These are phyloP conservation scores for Capitulum mitella DNA, from an alignment of 2,888 invertebrate genomes.

Conservation along the genomic window DNA sequence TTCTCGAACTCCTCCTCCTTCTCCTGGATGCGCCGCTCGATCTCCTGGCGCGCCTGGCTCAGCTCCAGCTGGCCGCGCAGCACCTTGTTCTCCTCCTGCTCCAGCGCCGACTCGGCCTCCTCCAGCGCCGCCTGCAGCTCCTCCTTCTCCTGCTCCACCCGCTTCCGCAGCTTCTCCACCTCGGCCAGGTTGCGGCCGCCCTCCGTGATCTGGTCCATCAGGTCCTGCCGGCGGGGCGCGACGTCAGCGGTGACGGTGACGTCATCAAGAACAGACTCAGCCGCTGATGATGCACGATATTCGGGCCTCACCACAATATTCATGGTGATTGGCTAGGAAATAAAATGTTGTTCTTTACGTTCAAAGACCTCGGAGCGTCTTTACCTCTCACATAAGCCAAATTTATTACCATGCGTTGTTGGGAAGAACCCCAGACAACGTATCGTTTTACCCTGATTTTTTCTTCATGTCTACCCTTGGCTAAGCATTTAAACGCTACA, in stretches of 20 bases:
- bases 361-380: too few species aligned
- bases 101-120: conserved; percentile 97
- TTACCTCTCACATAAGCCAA: too few species aligned
- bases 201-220: conserved; percentile 97
- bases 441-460: too few species aligned
- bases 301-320: too few species aligned
- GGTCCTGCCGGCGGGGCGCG: conserved; percentile 52
- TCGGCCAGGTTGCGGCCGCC: conserved; percentile 46
- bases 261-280: too few species aligned
- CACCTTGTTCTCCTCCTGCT: conserved; percentile 97
- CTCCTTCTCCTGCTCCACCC: conserved; percentile 98
- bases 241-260: not conserved
- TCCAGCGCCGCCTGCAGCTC: conserved; percentile 98
- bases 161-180: conserved; percentile 71
- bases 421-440: too few species aligned
- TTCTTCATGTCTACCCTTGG: too few species aligned
- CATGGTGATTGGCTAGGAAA: too few species aligned
- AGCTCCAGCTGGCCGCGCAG: conserved; percentile 71
- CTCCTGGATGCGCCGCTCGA: conserved; percentile 98
- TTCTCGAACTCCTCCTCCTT: conserved; percentile 99
- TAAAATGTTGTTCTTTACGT: too few species aligned
- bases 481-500: too few species aligned
- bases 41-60: conserved; percentile 97
- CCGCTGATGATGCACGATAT: too few species aligned
- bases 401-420: too few species aligned